These are phyloP conservation scores for Limnephilus auricula DNA, from an alignment of 2,888 invertebrate species.

Conservation along the genomic window DNA sequence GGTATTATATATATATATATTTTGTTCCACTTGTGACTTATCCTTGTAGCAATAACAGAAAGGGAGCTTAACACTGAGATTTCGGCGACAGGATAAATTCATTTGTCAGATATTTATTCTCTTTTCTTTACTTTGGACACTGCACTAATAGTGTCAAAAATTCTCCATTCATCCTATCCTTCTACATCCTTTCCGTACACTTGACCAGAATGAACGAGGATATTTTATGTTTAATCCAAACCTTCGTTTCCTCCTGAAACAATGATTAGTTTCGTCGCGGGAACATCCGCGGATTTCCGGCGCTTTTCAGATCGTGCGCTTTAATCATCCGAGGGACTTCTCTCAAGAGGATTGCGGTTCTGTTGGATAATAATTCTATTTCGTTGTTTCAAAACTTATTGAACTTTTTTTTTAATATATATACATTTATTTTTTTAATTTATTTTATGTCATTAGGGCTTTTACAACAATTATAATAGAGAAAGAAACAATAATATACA, in stretches of 20 bases:
- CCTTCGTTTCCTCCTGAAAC: background rate
- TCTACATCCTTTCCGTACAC: background rate
- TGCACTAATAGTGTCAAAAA: background rate
- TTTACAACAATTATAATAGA: no score
- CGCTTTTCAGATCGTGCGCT: conserved; percentile 7
- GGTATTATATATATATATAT: no score
- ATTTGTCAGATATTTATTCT: background rate
- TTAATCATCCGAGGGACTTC: background rate
- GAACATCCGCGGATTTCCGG: background rate
- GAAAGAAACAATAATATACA: no score
- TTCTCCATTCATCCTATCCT: background rate
- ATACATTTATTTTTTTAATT: no score
- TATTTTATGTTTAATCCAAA: background rate
- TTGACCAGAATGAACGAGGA: background rate
- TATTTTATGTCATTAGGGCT: no score
- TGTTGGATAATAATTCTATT: background rate
- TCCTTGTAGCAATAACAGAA: no score
- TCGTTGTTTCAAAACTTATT: background rate
- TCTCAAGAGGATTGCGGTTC: background rate
- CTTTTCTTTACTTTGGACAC: background rate
- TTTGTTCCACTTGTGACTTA: no score
- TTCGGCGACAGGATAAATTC: background rate
- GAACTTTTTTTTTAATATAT: no score
- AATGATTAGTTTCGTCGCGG: background rate
- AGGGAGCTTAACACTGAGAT: no score